These are phyloP conservation scores for Sebastiscus tertius DNA, from an alignment of 2,797 vertebrate genomes.

Conservation along the genomic window DNA sequence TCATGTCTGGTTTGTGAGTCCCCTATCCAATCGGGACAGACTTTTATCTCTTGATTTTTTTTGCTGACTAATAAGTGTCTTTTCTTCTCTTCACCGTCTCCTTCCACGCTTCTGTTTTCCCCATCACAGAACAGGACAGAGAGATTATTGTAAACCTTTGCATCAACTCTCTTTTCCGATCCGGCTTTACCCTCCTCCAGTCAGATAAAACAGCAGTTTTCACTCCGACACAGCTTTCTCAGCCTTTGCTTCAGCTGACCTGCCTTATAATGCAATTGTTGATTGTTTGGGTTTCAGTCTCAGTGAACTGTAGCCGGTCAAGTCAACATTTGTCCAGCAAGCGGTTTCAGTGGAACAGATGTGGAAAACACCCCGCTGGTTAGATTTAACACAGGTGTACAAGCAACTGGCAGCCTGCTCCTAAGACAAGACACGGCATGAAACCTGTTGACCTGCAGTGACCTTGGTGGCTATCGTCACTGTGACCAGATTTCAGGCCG, in stretches of 20 bases:
- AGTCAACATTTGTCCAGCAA: constrained; percentile 18
- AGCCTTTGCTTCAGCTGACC: not conserved
- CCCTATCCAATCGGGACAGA: constrained; percentile 10
- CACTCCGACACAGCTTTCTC: not conserved
- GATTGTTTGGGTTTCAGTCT: constrained; percentile 29
- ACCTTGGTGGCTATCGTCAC: not conserved
- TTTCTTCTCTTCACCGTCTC: not conserved
- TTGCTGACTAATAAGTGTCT: not conserved
- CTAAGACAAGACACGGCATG: constrained; percentile 7
- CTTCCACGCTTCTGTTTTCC: not conserved
- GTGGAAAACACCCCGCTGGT: constrained; percentile 24
- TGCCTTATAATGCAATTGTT: not conserved
- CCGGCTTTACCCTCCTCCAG: not conserved
- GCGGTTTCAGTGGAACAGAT: constrained; percentile 22
- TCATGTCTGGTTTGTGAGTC: constrained; percentile 55
- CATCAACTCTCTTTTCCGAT: not conserved
- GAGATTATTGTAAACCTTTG: not conserved
- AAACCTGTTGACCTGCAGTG: constrained; percentile 13
- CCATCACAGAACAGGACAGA: not conserved
- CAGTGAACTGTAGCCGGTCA: constrained; percentile 8
- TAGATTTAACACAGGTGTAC: constrained; percentile 37
- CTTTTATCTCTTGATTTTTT: constrained; percentile 12
- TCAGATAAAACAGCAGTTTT: not conserved
- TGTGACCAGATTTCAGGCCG: not conserved
- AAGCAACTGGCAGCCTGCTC: constrained; percentile 2